Percentiles rank a stretch among this genome's conserved stretches.
Conservation (phyloP, 2,797 vertebrate genomes). For the Neosilurus hyrtlii region DNA sequence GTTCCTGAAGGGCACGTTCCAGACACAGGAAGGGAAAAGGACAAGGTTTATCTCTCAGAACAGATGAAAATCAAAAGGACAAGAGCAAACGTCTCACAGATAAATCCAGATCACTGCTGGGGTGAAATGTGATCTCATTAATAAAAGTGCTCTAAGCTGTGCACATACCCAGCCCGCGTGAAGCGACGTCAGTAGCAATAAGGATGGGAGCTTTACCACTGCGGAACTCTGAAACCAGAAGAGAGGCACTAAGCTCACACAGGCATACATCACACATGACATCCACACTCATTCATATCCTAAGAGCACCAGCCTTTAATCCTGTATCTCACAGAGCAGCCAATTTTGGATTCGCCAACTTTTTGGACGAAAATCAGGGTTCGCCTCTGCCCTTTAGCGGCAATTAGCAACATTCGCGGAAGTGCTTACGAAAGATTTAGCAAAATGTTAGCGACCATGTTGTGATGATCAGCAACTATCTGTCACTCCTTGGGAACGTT, state of each 20-base stretch:
- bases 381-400: no score
- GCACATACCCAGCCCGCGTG: constrained; percentile 99
- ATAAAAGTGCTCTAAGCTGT: constrained; percentile 50
- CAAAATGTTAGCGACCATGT: no score
- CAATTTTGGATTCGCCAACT: no score
- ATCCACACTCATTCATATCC: background rate
- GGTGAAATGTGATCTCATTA: constrained; percentile 11
- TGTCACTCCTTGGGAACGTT: no score
- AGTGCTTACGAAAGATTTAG: no score
- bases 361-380: no score
- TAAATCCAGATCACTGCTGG: background rate
- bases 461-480: no score
- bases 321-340: no score
- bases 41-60: constrained; percentile 10
- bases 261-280: background rate
- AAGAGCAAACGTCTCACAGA: constrained; percentile 16
- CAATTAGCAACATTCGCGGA: no score
- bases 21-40: constrained; percentile 5
- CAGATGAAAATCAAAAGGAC: background rate
- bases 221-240: constrained; percentile 84
- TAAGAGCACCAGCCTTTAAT: background rate
- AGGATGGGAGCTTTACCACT: constrained; percentile 97
- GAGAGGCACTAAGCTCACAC: background rate
- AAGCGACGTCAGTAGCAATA: constrained; percentile 97
- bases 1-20: constrained; percentile 22